Evolutionary conservation across 2,888 invertebrate species (phyloP).

Genomic region (Petrolisthes cinctipes): DNA sequence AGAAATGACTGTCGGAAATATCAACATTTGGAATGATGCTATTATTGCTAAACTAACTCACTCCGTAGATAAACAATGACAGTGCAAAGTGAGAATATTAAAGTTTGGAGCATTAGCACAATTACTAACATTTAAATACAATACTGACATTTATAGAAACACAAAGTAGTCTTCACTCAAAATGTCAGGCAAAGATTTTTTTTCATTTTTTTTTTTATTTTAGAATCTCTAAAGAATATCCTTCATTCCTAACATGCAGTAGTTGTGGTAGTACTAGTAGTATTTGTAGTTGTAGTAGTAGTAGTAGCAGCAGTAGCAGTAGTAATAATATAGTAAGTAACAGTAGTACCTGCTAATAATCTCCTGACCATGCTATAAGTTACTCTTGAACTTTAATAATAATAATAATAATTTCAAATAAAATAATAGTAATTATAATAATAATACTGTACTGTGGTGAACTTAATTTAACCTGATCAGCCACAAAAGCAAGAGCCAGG

Average conservation of each 20-base stretch:
- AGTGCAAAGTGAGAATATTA: conserved; percentile 42
- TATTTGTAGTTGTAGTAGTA: background rate
- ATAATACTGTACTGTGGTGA: too few species aligned
- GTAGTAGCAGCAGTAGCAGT: background rate
- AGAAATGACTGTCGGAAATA: conserved; percentile 37
- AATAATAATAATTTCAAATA: too few species aligned
- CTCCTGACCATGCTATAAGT: too few species aligned
- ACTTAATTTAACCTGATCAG: too few species aligned
- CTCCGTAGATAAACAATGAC: conserved; percentile 28
- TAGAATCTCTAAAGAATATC: conserved; percentile 33
- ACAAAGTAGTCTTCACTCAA: background rate
- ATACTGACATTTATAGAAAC: background rate
- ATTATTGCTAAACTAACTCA: conserved; percentile 23
- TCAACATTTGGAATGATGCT: conserved; percentile 40
- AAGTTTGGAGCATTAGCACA: conserved; percentile 35
- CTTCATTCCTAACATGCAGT: conserved; percentile 51
- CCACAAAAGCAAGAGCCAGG: too few species aligned
- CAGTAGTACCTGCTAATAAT: too few species aligned
- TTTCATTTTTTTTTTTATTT: conserved; percentile 20
- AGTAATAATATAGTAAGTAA: background rate
- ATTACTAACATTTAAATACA: conserved; percentile 37
- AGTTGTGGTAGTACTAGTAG: conserved; percentile 38
- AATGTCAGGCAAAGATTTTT: conserved; percentile 18
- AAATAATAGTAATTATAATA: too few species aligned
- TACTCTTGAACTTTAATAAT: too few species aligned